phyloP scores from a whole-genome alignment of 1,140 invertebrate genomes.

The Eurosta solidaginis region DNA sequence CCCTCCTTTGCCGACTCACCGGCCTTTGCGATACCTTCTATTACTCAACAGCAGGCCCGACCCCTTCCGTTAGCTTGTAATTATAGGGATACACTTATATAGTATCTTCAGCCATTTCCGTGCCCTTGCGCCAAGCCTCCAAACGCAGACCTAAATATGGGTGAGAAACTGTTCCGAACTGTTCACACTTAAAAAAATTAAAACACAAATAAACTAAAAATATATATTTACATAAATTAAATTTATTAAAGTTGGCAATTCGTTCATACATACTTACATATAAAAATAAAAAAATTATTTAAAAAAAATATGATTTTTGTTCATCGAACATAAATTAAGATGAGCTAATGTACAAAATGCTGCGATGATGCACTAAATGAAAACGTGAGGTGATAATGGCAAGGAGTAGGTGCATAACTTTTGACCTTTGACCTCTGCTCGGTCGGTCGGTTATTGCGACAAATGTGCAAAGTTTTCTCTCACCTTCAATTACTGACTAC shows the following conservation, averaged over 20 bases:
- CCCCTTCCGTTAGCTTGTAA: too few species aligned
- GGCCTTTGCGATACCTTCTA: too few species aligned
- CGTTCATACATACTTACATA: background rate
- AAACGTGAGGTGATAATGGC: background rate
- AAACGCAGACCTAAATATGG: too few species aligned
- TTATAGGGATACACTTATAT: too few species aligned
- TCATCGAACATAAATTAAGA: slow-evolving; percentile 12
- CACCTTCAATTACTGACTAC: background rate
- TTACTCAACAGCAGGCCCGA: too few species aligned
- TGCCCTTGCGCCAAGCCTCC: too few species aligned
- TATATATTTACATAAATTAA: background rate
- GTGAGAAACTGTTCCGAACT: too few species aligned
- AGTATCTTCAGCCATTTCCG: too few species aligned
- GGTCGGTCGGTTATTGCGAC: background rate
- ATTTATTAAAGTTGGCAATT: background rate
- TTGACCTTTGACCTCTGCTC: background rate
- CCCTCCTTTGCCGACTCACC: too few species aligned
- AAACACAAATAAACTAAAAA: too few species aligned
- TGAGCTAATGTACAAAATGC: background rate
- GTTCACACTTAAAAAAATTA: too few species aligned
- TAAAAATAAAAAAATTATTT: background rate
- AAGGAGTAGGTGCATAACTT: background rate
- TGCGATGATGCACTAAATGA: background rate
- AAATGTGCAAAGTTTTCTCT: background rate
- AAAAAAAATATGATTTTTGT: background rate